Conservation (phyloP, 2,797 vertebrate species). For the Halcyon leucocephala region DNA sequence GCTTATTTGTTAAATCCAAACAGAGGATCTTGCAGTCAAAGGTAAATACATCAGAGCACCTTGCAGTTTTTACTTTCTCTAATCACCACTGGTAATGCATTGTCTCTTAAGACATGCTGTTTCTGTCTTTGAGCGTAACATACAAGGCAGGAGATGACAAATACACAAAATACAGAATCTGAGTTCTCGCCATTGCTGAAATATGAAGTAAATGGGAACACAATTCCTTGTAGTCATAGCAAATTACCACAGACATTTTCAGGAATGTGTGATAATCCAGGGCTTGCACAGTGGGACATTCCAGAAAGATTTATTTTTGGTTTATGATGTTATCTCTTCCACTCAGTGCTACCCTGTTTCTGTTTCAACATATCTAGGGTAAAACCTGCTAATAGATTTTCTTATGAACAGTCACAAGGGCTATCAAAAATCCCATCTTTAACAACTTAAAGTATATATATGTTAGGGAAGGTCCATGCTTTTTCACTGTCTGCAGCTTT, state of each 20-base stretch:
- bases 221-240: background rate
- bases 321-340: background rate
- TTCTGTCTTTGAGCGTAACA: background rate
- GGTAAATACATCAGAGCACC: background rate
- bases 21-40: background rate
- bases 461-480: background rate
- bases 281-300: background rate
- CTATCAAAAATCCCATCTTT: background rate
- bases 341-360: background rate
- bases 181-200: background rate
- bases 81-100: background rate
- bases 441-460: fast-evolving
- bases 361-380: background rate
- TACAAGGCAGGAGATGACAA: background rate
- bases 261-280: background rate
- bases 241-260: background rate
- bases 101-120: background rate
- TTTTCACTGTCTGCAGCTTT: background rate
- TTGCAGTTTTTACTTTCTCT: background rate
- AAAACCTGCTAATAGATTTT: background rate
- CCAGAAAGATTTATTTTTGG: background rate
- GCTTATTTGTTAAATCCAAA: slow-evolving; percentile 12
- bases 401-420: background rate
- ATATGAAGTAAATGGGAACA: background rate
- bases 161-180: background rate